A percentile compares a stretch with the other conserved stretches of the same genome.
Conservation (phyloP, 2,797 vertebrate genomes). For the Pelobates cultripes region DNA sequence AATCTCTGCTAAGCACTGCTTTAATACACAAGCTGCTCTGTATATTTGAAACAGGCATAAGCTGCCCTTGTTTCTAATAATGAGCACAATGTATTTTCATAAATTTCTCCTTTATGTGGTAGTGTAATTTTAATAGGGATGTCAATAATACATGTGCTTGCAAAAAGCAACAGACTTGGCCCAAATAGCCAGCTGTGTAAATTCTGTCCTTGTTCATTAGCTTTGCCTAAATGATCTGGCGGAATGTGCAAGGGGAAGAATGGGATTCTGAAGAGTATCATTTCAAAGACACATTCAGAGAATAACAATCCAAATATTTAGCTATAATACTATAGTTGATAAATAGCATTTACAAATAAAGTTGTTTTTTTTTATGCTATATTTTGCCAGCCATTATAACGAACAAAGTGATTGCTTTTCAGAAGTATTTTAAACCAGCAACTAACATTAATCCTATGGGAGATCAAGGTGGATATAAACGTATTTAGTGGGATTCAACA, state of each 20-base stretch:
- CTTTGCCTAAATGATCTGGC: background rate
- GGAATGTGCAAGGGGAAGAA: background rate
- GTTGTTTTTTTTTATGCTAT: too few relatives aligned
- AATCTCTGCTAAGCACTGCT: slow-evolving; percentile 35
- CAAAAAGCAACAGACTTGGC: background rate
- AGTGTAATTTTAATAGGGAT: slow-evolving; percentile 27
- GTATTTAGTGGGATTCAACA: too few relatives aligned
- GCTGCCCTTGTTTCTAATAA: slow-evolving; percentile 35
- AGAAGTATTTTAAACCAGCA: too few relatives aligned
- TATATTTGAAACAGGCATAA: slow-evolving; percentile 31
- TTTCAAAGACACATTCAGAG: too few relatives aligned
- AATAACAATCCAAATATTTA: too few relatives aligned
- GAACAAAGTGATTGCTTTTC: too few relatives aligned
- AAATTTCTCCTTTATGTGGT: background rate
- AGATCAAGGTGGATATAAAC: too few relatives aligned
- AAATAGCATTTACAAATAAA: too few relatives aligned
- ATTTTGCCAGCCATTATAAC: too few relatives aligned
- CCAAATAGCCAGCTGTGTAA: slow-evolving; percentile 7
- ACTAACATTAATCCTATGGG: too few relatives aligned
- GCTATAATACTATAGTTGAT: too few relatives aligned
- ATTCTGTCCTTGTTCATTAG: background rate
- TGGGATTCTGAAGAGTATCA: background rate
- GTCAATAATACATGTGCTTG: slow-evolving; percentile 3
- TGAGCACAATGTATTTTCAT: slow-evolving; percentile 7
- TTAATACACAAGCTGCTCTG: slow-evolving; percentile 48